Base-by-base conservation (phyloP, 1,140 invertebrate species). In the Steinernema khuongi region DNA sequence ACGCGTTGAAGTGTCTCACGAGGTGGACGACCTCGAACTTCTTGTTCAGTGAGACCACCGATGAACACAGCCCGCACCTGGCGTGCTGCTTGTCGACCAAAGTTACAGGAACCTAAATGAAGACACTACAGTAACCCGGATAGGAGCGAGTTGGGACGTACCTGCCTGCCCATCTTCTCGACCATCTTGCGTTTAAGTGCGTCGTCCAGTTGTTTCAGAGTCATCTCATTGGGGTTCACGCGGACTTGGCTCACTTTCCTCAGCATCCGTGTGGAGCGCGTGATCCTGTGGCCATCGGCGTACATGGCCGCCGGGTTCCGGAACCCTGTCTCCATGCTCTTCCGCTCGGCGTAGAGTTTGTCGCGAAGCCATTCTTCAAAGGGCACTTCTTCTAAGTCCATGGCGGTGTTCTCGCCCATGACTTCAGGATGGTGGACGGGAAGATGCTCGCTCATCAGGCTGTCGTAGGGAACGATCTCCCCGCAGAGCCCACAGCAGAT, bases 61-160 rank as follows among this genome's bases (percentile, higher is more conserved):
- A 79, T 69, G 77, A 76, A 71, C 83, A 84, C 22, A 85, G 69
- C 19, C 84, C 83, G 74, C 83, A 84, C 11, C 75, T 68, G 19
- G 84, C 84, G 67, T 84, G 83, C 60, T 78, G 79, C 70, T 85
- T 85, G 68, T 84, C 83, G 7, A 84, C 83, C 1, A 84, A 74
- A 1, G 80, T 78, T 14, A 84, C 82, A 22, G 82, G 82, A 28
- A 83, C 81, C 80, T 81, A 29, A 70, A 73, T 11, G 33, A 75
- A 17, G 11, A 1, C 22, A 18, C 26, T 17, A 75, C 29, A 68
- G 74, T 70, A 77, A 28, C 36, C n/a, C 1, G 2, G 1, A 74
- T 19, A 73, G 19, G 4, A 17, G 26, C 11, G 19, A 60, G 4
- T 60, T 17, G 19, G n/a, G n/a, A 71, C 73, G 73, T 29, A 79